Evolutionary conservation across 2,888 invertebrate species (phyloP), one percentile per base, ranked within the genome.

Genomic region (Ornithoptera priamus): DNA sequence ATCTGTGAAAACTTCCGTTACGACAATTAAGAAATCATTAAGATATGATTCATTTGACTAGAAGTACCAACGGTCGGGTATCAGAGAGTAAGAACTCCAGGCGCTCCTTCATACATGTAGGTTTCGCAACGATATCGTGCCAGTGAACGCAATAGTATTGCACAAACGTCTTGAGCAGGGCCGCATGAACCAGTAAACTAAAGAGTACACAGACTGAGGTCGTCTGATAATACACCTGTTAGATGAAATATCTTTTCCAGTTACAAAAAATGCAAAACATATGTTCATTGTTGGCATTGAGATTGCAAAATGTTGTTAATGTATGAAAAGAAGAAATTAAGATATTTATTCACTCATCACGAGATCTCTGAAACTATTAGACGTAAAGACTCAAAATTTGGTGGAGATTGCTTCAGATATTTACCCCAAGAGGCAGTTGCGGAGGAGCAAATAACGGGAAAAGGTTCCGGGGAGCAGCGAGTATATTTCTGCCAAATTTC

Each of bases 111-210:
- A 80, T 79, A 75, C 76, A 73, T 70, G 69, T 65, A 53, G 56
- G 71, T 81, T 80, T 79, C 76, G 81, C 80, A 82, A 82, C 67
- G 63, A 72, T 70, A 74, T 73, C 73, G 75, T 75, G 78, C 75
- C 79, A 80, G 88, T 85, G 87, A 88, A 84, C 86, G 88, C 87
- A 85, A 83, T 74, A 62, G 64, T 76, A 78, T 88, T 87, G 88
- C 88, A 82, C 84, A 85, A 86, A 82, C 82, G 72, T 64, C 68
- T 72, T 72, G 74, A 68, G 70, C 69, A 69, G 65, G 65, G 61
- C 60, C 65, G 65, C 65, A 39, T 61, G 61, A 56, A 61, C 65
- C 61, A 57, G 20, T 62, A 62, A 46, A 63, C 65, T 42, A 58
- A 63, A 65, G 56, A 65, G 53, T 69, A 61, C 61, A 30, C 56